phyloP scores from a whole-genome alignment of 2,113 vertebrate species.

The Tachycineta bicolor region DNA sequence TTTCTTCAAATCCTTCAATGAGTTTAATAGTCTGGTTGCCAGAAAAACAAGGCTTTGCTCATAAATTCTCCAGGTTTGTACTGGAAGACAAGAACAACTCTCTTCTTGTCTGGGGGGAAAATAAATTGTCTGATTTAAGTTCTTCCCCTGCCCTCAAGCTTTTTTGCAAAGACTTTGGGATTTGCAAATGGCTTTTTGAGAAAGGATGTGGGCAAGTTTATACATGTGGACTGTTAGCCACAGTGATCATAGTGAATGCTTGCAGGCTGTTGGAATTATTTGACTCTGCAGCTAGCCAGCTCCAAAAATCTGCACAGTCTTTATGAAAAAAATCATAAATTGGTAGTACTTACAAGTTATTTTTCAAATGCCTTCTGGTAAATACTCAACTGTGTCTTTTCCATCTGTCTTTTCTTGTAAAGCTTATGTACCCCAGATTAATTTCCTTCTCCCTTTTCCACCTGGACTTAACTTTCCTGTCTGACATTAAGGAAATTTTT shows the following conservation, averaged over 20 bases:
- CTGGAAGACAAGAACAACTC: conserved; percentile 23
- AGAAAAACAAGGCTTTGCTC: conserved; percentile 8
- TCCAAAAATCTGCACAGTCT: not conserved
- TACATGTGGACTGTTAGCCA: not conserved
- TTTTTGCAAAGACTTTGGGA: not conserved
- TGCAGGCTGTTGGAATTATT: not conserved
- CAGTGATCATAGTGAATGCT: not conserved
- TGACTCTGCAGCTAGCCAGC: not conserved
- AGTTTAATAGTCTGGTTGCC: conserved; percentile 15
- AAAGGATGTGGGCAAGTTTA: not conserved
- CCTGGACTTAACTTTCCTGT: not conserved
- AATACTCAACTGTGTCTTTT: not conserved
- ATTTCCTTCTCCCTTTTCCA: conserved; percentile 9
- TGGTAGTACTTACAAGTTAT: not conserved
- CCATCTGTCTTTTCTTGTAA: conserved; percentile 20
- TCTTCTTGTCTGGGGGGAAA: not conserved
- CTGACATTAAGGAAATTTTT: not conserved
- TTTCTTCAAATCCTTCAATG: conserved; percentile 19
- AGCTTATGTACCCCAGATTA: not conserved
- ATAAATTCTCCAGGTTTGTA: conserved; percentile 16
- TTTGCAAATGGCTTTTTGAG: not conserved
- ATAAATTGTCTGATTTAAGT: not conserved
- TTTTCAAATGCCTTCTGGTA: conserved; percentile 8
- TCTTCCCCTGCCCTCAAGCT: not conserved
- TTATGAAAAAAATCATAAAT: conserved; percentile 28